phyloP scores from a whole-genome alignment of 2,113 vertebrate species.

The Lota lota region DNA sequence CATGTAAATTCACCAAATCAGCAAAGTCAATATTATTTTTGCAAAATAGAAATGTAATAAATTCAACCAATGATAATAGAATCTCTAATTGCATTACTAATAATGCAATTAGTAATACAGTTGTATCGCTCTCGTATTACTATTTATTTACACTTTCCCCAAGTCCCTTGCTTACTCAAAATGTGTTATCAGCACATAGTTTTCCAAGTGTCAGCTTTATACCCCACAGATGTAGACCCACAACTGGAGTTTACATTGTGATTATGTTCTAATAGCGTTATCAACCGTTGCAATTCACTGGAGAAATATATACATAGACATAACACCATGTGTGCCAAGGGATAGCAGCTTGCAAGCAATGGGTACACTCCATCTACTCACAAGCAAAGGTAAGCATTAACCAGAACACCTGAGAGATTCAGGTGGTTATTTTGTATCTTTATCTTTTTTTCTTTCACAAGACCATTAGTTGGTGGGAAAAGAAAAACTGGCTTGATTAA shows the following conservation, averaged over 20 bases:
- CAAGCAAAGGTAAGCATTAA: constrained; percentile 17
- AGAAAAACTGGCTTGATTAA: constrained; percentile 11
- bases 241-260: constrained; percentile 38
- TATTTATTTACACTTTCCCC: no score
- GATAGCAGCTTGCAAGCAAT: constrained; percentile 14
- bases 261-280: constrained; percentile 28
- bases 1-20: no score
- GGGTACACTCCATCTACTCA: constrained; percentile 7
- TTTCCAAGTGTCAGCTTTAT: neutral
- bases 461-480: neutral
- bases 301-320: constrained; percentile 28
- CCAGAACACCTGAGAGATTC: neutral
- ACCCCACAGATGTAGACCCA: constrained; percentile 10
- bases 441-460: constrained; percentile 6
- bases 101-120: no score
- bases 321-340: constrained; percentile 38
- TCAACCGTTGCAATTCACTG: constrained; percentile 3
- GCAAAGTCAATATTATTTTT: no score
- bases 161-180: neutral
- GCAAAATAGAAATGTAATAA: no score
- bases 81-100: no score
- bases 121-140: no score
- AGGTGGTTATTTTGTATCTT: neutral
- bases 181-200: neutral
- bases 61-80: no score